Base-by-base conservation (phyloP, 2,113 vertebrate genomes). In the Garra rufa region DNA sequence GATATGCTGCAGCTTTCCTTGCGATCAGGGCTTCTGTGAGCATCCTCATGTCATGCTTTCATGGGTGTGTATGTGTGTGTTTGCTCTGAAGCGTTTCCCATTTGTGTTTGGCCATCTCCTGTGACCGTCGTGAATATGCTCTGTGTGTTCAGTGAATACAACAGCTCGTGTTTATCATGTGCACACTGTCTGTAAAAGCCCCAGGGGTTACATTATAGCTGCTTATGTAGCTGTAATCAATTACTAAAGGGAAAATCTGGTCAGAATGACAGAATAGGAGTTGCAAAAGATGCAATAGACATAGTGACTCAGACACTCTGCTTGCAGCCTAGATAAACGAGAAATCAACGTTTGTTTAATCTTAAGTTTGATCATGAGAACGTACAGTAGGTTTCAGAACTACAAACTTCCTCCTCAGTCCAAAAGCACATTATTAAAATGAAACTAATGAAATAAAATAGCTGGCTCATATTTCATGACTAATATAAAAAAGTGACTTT, bases 1-100 rank as follows among this genome's bases (percentile, higher is more conserved):
- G 93, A 94, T 94, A 84, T 90, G 87, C 81, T 94, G 95, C 95
- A 94, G 94, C 94, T 94, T 78, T 95, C 95, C 94, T 94, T 93
- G 78, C 87, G 90, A 88, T 86, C 87, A 92, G 91, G 93, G 92
- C 94, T 95, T 93, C 90, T 91, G 92, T 92, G 91, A 92, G 90
- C 92, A 89, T 73, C 59, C 91, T 93, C 95, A 94, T 93, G 94
- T 94, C 96, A 76, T 87, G 81, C 79, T 74, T 50, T 71, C 85
- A 38, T 34, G 70, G 79, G 34, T 57, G 59, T 76, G 50, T 84
- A 76, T 81, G 34, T 86, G 75, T 80, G 82, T 80, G 73, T 84
- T 55, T 78, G 26, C 30, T 71, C 74, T 88, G 55, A 26, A 21
- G 65, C 73, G 79, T 74, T 71, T 77, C 8, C 14, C 82, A 26